Percentiles rank a stretch among this genome's conserved stretches.
Evolutionary conservation across 1,140 invertebrate species (phyloP).

Genomic region (Zeugodacus cucurbitae): DNA sequence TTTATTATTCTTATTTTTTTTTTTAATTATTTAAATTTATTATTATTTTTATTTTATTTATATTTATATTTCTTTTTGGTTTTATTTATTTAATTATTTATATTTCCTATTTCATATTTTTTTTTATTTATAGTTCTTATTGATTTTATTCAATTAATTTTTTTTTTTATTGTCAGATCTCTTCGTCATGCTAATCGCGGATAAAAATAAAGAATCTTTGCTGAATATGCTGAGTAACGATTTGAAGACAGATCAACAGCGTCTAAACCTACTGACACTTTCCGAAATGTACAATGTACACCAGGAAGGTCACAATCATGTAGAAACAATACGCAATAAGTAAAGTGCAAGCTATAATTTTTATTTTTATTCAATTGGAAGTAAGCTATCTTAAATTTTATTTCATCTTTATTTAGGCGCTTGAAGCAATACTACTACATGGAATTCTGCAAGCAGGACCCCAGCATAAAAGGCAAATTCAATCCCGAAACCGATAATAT

Average conservation of each 20-base stretch:
- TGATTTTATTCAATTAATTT: not conserved
- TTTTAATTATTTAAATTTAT: no score
- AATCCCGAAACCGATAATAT: slow-evolving; percentile 60
- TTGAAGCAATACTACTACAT: slow-evolving; percentile 61
- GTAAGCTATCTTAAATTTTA: not conserved
- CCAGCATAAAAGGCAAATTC: slow-evolving; percentile 54
- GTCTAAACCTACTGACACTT: slow-evolving; percentile 57
- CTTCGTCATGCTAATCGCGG: slow-evolving; percentile 55
- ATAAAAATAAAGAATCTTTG: slow-evolving; percentile 48
- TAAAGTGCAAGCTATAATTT: slow-evolving; percentile 43
- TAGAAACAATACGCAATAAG: slow-evolving; percentile 53
- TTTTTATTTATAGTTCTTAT: no score
- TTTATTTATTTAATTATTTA: not conserved
- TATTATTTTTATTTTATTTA: not conserved
- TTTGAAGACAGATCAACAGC: slow-evolving; percentile 59
- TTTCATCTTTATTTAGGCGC: slow-evolving; percentile 49
- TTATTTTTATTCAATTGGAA: not conserved
- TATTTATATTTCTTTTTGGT: not conserved
- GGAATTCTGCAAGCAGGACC: slow-evolving; percentile 62
- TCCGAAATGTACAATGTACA: slow-evolving; percentile 60
- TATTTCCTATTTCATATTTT: no score
- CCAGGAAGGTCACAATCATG: slow-evolving; percentile 51
- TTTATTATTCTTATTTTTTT: no score
- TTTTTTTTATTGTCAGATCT: slow-evolving; percentile 51
- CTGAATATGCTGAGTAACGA: slow-evolving; percentile 54